Evolutionary conservation across 2,797 vertebrate genomes (phyloP).

Genomic region (Myiotriccus ornatus): DNA sequence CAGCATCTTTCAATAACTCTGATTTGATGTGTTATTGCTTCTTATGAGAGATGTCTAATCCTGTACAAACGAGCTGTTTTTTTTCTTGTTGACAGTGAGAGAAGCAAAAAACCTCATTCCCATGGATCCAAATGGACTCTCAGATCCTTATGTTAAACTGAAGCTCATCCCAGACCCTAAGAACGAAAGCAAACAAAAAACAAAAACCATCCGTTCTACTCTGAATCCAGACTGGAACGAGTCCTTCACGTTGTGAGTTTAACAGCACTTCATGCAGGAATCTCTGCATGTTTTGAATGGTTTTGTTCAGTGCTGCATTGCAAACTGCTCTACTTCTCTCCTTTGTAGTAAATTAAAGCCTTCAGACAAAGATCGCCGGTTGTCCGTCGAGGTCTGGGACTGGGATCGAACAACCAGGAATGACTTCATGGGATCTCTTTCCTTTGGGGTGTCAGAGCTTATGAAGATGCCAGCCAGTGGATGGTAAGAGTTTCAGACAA

Average conservation of each 20-base stretch:
- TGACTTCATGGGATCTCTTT: constrained; percentile 99
- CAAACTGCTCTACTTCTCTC: neutral
- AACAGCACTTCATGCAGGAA: neutral
- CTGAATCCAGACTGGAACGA: constrained; percentile 97
- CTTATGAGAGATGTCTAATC: neutral
- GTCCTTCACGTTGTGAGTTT: constrained; percentile 91
- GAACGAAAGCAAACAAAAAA: constrained; percentile 98
- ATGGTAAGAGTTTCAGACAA: constrained; percentile 81
- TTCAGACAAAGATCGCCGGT: constrained; percentile 90
- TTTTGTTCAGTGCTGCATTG: neutral
- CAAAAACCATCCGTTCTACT: constrained; percentile 94
- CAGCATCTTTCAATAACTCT: neutral
- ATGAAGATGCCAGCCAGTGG: constrained; percentile 89
- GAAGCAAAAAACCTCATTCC: constrained; percentile 97
- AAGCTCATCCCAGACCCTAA: constrained; percentile 97
- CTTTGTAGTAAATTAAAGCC: constrained; percentile 88
- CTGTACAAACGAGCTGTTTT: neutral
- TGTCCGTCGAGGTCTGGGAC: constrained; percentile 97
- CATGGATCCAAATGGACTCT: constrained; percentile 97
- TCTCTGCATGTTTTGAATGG: neutral
- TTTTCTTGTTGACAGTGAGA: constrained; percentile 79
- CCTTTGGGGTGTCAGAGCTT: constrained; percentile 96
- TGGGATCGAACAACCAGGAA: constrained; percentile 97
- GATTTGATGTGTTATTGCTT: neutral
- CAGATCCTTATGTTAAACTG: constrained; percentile 96